Base-by-base conservation (phyloP, 2,888 invertebrate species). In the Dorcus parallelipipedus region DNA sequence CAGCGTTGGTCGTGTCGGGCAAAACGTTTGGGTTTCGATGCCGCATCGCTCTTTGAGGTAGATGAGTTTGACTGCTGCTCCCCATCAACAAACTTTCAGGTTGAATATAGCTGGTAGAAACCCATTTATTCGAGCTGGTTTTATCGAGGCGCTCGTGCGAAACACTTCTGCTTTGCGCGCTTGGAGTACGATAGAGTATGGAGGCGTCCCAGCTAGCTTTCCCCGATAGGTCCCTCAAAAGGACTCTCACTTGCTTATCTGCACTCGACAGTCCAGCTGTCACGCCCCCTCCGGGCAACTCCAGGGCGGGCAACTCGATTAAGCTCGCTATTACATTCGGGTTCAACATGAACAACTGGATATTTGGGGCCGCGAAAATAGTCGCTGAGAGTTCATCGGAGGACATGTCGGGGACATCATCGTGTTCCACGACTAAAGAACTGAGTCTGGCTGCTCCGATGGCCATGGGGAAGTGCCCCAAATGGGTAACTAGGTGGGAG, bases 181-280 rank as follows among this genome's bases (percentile, higher is more conserved):
- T 81, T 0, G 91, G 90, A 69, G 89, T 88, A 73, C 89, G 87
- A 78, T 93, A 93, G 0, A 97, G 81, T 59, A 95, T 91, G 0
- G 95, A 92, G 41, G 93, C 93, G 79, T 97, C 97, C 97, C 97
- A 97, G 70, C 94, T 93, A 51, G 93, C 92, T 80, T 97, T 97
- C 50, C 97, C 97, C 38, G 93, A 90, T 55, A 96, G 83, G 79
- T 97, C 96, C 7, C 97, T 84, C 60, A 97, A 80, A 9, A 97
- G 80, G 20, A 97, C 88, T 39, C 97, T 84, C 55, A 79, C 79
- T 82, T 91, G 90, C 49, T 90, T 89, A 67, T 89, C 87, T 4
- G 91, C 91, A 0, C 92, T 91, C 53, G 88, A 84, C 39, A 94
- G 78, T 9, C 91, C 93, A 69, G 86, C 83, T 0, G 90, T 89